Percentiles rank a stretch among this genome's conserved stretches.
phyloP scores from a whole-genome alignment of 1,140 invertebrate genomes.

The Drosophila jambulina region DNA sequence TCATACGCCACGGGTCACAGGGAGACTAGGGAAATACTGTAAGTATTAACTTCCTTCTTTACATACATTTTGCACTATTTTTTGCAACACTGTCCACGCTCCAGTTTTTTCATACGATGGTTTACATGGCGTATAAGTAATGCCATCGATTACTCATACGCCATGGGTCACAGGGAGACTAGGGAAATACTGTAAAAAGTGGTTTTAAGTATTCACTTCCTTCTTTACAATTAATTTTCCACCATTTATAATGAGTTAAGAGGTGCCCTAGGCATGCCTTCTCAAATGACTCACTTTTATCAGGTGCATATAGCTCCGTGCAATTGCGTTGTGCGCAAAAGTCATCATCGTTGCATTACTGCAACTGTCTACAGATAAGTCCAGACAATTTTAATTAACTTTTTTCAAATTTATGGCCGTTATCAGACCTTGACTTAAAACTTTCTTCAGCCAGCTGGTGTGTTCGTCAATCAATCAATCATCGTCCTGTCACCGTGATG shows the following conservation, averaged over 20 bases:
- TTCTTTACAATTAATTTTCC: background rate
- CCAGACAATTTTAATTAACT: constrained; percentile 29
- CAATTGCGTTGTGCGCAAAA: constrained; percentile 27
- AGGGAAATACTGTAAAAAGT: background rate
- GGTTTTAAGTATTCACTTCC: background rate
- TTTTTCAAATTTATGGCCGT: constrained; percentile 9
- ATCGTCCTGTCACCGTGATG: constrained; percentile 21
- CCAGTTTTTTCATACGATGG: no score
- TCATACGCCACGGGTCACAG: constrained; percentile 24
- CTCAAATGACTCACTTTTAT: constrained; percentile 4
- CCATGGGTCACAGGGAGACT: background rate
- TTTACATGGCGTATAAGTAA: constrained; percentile 31
- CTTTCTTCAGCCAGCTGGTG: constrained; percentile 16
- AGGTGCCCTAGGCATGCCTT: background rate
- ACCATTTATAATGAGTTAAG: background rate
- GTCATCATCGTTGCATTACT: constrained; percentile 12
- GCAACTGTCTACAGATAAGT: constrained; percentile 21
- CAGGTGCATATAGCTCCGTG: background rate
- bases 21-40: background rate
- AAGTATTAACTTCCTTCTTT: background rate
- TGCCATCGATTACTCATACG: constrained; percentile 44
- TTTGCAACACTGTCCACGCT: no score
- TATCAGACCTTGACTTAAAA: constrained; percentile 21
- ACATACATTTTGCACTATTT: background rate
- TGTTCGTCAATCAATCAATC: constrained; percentile 11